A percentile compares a stretch with the other conserved stretches of the same genome.
These are phyloP conservation scores for Hydrotaea diabolus DNA, from an alignment of 2,888 invertebrate genomes.

Conservation along the genomic window DNA sequence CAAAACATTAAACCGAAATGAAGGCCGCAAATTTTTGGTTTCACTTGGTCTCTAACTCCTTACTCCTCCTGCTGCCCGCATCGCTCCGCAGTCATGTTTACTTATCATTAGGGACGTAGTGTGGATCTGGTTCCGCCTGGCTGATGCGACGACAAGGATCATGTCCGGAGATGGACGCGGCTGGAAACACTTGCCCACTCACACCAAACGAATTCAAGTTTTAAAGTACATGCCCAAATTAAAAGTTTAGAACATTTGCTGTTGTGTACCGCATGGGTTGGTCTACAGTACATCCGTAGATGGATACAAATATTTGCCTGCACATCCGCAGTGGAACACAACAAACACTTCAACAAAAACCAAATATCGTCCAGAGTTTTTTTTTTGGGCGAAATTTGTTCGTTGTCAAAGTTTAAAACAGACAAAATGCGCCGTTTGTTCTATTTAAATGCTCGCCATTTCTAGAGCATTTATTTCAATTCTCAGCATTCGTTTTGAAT, in stretches of 20 bases:
- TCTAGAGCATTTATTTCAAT: background rate
- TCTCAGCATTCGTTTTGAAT: background rate
- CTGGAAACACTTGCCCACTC: no score
- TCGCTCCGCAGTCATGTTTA: background rate
- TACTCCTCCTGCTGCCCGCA: background rate
- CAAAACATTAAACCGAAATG: background rate
- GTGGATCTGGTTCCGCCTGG: background rate
- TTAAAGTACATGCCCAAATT: constrained; percentile 18
- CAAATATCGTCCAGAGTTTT: no score
- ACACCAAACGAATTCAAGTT: background rate
- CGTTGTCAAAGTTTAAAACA: background rate
- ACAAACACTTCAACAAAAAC: no score
- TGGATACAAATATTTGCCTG: no score
- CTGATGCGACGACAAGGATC: background rate
- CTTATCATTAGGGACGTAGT: background rate
- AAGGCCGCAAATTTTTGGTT: background rate
- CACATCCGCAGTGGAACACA: no score
- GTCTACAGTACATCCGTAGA: no score
- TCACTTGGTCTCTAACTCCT: background rate
- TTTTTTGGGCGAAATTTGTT: no score
- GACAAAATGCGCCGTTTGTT: background rate
- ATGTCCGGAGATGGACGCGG: background rate
- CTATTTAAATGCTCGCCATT: background rate
- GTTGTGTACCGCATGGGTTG: background rate
- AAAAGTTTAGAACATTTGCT: constrained; percentile 27